Evolutionary conservation across 2,888 invertebrate species (phyloP).

Genomic region (Cheilosia impressa): DNA sequence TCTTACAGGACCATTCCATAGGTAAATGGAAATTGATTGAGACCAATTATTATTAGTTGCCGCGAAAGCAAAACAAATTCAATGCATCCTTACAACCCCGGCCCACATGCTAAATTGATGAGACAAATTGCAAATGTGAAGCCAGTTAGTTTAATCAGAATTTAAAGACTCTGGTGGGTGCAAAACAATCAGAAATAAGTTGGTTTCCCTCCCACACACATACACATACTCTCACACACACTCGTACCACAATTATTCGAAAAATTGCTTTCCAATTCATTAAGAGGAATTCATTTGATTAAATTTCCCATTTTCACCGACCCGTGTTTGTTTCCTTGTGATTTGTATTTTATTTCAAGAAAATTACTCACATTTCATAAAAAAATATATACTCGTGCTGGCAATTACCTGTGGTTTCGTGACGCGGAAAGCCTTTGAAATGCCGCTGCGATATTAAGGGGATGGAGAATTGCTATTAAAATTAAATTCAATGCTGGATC

Average conservation of each 20-base stretch:
- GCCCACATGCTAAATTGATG: neutral
- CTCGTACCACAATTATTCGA: neutral
- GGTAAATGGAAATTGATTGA: neutral
- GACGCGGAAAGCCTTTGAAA: neutral
- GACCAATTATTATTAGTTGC: neutral
- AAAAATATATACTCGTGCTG: neutral
- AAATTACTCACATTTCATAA: neutral
- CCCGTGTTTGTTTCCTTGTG: neutral
- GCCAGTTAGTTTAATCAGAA: neutral
- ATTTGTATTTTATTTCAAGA: neutral
- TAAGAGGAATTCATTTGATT: neutral
- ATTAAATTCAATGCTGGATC: neutral
- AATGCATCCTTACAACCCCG: neutral
- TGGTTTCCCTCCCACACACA: neutral
- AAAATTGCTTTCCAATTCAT: neutral
- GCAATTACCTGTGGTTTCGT: constrained; percentile 1
- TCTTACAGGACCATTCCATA: neutral
- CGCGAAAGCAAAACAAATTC: neutral
- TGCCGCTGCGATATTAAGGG: neutral
- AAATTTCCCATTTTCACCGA: neutral
- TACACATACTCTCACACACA: too few relatives aligned
- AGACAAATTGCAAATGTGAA: neutral
- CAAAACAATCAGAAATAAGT: neutral
- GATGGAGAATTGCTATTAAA: neutral
- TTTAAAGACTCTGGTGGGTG: neutral